These are phyloP conservation scores for Pyrocoelia pectoralis DNA, from an alignment of 2,888 invertebrate genomes.

Conservation along the genomic window DNA sequence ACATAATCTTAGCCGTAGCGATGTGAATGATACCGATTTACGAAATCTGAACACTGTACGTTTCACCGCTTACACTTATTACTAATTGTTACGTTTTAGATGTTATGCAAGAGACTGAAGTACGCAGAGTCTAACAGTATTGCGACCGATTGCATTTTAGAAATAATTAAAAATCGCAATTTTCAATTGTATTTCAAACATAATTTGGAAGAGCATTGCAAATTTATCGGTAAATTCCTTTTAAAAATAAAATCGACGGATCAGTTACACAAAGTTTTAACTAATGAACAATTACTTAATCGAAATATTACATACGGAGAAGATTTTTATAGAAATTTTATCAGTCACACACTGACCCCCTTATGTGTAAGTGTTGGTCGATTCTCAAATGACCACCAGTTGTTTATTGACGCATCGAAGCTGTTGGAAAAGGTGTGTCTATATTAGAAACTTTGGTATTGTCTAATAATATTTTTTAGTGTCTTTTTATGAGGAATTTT, in stretches of 20 bases:
- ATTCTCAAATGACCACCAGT: constrained; percentile 35
- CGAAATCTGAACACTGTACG: constrained; percentile 38
- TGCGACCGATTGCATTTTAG: constrained; percentile 8
- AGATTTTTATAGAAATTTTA: constrained; percentile 41
- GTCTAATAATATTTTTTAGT: constrained; percentile 37
- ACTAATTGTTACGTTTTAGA: constrained; percentile 7
- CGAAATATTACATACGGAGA: constrained; percentile 36
- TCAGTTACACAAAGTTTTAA: constrained; percentile 37
- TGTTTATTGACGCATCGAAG: constrained; percentile 41
- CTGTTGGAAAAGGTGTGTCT: constrained; percentile 46
- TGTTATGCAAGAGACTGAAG: background rate
- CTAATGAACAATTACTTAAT: constrained; percentile 40
- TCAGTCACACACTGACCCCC: constrained; percentile 37
- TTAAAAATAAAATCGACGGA: constrained; percentile 30
- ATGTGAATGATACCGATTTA: constrained; percentile 45
- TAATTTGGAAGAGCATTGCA: constrained; percentile 45
- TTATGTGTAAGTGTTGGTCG: constrained; percentile 38
- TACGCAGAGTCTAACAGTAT: background rate
- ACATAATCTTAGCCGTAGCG: constrained; percentile 45
- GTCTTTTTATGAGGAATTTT: constrained; percentile 45
- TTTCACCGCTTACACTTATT: background rate
- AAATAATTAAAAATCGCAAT: constrained; percentile 41
- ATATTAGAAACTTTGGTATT: constrained; percentile 11
- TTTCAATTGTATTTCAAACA: constrained; percentile 50
- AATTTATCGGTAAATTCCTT: constrained; percentile 42